These are phyloP conservation scores for Gerris buenoi DNA, from an alignment of 1,140 invertebrate species.

Conservation along the genomic window DNA sequence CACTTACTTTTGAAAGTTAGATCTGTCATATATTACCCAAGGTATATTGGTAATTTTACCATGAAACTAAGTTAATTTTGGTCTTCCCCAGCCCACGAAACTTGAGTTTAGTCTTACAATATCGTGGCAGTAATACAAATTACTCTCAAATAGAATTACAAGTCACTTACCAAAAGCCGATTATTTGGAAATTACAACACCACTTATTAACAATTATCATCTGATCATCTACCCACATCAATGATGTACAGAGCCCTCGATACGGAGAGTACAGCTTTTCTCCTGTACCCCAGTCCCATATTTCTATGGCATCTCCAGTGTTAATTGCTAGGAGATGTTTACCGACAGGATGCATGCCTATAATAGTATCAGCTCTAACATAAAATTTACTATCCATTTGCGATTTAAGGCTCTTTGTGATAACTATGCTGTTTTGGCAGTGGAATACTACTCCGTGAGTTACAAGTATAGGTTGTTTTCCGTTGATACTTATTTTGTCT, in stretches of 20 bases:
- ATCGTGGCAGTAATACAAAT: no score
- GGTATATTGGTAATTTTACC: no score
- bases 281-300: constrained; percentile 3
- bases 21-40: no score
- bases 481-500: not conserved
- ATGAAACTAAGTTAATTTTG: no score
- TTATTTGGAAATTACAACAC: constrained; percentile 3
- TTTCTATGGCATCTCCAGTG: not conserved
- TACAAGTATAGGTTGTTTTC: not conserved
- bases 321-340: constrained; percentile 4
- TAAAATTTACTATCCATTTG: not conserved
- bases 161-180: constrained; percentile 2
- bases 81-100: no score
- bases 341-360: not conserved
- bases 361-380: not conserved
- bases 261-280: not conserved
- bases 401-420: not conserved
- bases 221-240: constrained; percentile 9
- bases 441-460: constrained; percentile 4
- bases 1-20: no score
- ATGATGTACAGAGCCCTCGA: not conserved
- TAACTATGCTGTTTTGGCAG: constrained; percentile 3
- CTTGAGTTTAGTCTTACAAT: no score
- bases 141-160: no score
- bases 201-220: constrained; percentile 3